These are phyloP conservation scores for Argyrosomus regius DNA, from an alignment of 2,797 vertebrate genomes.

Conservation along the genomic window DNA sequence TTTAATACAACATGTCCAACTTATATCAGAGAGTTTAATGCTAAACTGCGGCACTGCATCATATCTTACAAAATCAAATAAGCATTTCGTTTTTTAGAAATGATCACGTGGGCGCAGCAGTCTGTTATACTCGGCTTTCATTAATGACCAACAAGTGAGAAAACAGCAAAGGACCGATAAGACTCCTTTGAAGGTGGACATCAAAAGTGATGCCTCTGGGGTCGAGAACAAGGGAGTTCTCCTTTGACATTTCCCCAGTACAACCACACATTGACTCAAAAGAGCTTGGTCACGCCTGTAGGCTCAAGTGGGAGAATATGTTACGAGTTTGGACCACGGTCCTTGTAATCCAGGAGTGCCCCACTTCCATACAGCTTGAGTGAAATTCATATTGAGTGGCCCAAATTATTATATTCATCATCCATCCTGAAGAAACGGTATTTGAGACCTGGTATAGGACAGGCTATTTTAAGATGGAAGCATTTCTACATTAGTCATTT, in stretches of 20 bases:
- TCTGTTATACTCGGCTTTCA: slow-evolving; percentile 62
- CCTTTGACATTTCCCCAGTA: slow-evolving; percentile 71
- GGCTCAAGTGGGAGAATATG: slow-evolving; percentile 66
- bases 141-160: slow-evolving; percentile 72
- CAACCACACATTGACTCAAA: slow-evolving; percentile 66
- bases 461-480: slow-evolving; percentile 77
- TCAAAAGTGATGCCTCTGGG: slow-evolving; percentile 76
- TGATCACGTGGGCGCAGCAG: slow-evolving; percentile 54
- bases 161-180: slow-evolving; percentile 73
- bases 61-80: slow-evolving; percentile 63
- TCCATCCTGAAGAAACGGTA: slow-evolving; percentile 64
- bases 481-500: slow-evolving; percentile 73
- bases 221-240: slow-evolving; percentile 66
- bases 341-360: slow-evolving; percentile 69
- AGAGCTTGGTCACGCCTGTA: slow-evolving; percentile 66
- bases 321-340: slow-evolving; percentile 59
- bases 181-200: slow-evolving; percentile 78
- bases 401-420: slow-evolving; percentile 77
- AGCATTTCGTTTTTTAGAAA: slow-evolving; percentile 59
- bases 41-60: slow-evolving; percentile 35
- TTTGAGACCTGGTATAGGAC: slow-evolving; percentile 58
- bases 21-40: neutral
- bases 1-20: neutral
- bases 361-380: slow-evolving; percentile 68
- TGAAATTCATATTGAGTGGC: slow-evolving; percentile 71